These are phyloP conservation scores for Dendrophyllia cribrosa DNA, from an alignment of 64 coral and sea anemone genomes.

Conservation along the genomic window DNA sequence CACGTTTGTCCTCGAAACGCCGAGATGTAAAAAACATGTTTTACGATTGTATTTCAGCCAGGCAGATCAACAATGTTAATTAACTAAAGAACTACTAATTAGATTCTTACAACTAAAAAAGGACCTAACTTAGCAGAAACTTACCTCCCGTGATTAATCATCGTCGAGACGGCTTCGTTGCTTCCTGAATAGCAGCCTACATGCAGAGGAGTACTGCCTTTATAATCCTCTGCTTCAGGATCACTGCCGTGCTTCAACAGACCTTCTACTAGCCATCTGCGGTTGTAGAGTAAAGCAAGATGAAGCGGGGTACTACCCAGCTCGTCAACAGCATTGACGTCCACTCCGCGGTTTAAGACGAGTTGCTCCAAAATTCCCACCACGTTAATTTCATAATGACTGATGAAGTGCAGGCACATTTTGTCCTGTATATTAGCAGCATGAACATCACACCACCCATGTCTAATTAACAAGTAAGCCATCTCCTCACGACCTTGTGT, in stretches of 20 bases:
- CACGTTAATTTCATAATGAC: not conserved
- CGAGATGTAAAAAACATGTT: too few relatives aligned
- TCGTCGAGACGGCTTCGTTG: not conserved
- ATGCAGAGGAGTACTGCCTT: conserved; percentile 10
- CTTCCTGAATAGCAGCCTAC: not conserved
- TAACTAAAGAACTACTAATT: too few relatives aligned
- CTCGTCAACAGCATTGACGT: not conserved
- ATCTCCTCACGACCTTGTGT: not conserved
- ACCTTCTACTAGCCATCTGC: not conserved
- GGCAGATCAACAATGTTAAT: too few relatives aligned
- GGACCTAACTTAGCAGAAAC: not conserved
- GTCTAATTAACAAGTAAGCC: not conserved
- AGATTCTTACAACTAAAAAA: too few relatives aligned
- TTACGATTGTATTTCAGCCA: too few relatives aligned
- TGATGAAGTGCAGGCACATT: conserved; percentile 11
- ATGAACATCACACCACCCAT: conserved; percentile 40
- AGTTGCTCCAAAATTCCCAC: not conserved
- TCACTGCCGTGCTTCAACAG: not conserved
- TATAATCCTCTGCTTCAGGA: not conserved
- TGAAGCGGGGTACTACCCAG: conserved; percentile 10
- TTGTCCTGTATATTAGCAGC: not conserved
- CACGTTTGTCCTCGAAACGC: too few relatives aligned
- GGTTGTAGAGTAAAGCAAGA: not conserved
- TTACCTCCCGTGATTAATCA: not conserved
- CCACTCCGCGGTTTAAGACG: not conserved